Evolutionary conservation across 2,797 vertebrate species (phyloP).

Genomic region (Eidolon dupreanum): DNA sequence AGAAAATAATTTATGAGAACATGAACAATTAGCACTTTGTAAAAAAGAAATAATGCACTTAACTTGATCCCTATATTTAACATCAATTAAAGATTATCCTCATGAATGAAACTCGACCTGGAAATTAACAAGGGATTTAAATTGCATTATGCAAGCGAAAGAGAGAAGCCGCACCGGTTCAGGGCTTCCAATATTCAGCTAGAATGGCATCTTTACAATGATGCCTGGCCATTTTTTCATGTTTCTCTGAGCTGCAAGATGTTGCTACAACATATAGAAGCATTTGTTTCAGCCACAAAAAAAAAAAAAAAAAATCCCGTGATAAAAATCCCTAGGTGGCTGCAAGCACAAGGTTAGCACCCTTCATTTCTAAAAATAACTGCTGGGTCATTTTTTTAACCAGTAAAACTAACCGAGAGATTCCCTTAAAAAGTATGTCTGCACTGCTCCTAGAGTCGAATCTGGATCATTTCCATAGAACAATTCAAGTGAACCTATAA

Average conservation of each 20-base stretch:
- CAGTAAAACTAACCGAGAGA: constrained; percentile 31
- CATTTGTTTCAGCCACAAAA: constrained; percentile 26
- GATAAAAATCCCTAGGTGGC: constrained; percentile 56
- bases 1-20: constrained; percentile 83
- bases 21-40: constrained; percentile 83
- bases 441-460: background rate
- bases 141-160: constrained; percentile 73
- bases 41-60: constrained; percentile 83
- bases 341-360: constrained; percentile 58
- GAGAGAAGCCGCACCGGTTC: constrained; percentile 30
- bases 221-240: background rate
- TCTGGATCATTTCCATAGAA: constrained; percentile 2
- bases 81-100: constrained; percentile 84
- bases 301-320: background rate
- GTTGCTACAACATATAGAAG: background rate
- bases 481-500: background rate
- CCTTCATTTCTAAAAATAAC: constrained; percentile 71
- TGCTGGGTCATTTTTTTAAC: constrained; percentile 61
- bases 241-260: constrained; percentile 30
- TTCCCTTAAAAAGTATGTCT: constrained; percentile 25
- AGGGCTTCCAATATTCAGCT: background rate
- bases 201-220: background rate
- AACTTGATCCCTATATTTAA: constrained; percentile 82
- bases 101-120: constrained; percentile 82
- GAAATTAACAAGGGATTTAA: constrained; percentile 83